Conservation (phyloP, 2,113 vertebrate genomes). For the Polypterus senegalus region DNA sequence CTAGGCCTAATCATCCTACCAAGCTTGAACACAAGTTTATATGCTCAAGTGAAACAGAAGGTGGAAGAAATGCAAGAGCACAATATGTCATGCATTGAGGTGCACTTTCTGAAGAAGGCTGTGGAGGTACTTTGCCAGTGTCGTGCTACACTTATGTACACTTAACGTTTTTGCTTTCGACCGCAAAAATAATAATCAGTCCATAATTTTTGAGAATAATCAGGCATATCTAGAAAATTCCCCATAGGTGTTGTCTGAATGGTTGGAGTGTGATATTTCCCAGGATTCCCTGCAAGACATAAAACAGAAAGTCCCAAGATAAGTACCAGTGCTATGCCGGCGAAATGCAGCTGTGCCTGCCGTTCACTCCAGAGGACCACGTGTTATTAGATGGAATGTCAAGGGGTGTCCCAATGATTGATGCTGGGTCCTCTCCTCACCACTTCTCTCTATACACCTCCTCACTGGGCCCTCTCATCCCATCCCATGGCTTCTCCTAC, state of each 20-base stretch:
- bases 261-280: slow-evolving; percentile 72
- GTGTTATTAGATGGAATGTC: no score
- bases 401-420: no score
- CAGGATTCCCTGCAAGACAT: slow-evolving; percentile 74
- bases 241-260: slow-evolving; percentile 72
- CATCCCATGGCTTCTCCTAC: no score
- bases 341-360: no score
- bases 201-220: slow-evolving; percentile 81
- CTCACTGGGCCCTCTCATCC: no score
- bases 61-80: slow-evolving; percentile 78
- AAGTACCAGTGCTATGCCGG: slow-evolving; percentile 54
- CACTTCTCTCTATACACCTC: no score
- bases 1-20: no score
- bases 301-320: slow-evolving; percentile 74
- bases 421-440: no score
- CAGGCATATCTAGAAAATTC: slow-evolving; percentile 75
- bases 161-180: slow-evolving; percentile 75
- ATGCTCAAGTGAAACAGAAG: slow-evolving; percentile 70
- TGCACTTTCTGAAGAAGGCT: slow-evolving; percentile 74
- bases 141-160: slow-evolving; percentile 76
- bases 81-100: slow-evolving; percentile 75
- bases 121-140: slow-evolving; percentile 75
- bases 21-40: slow-evolving; percentile 61
- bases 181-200: slow-evolving; percentile 82
- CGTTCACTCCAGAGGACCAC: no score